Percentiles rank a stretch among this genome's conserved stretches.
Evolutionary conservation across 1,140 invertebrate species (phyloP).

Genomic region (Theocolax elegans): DNA sequence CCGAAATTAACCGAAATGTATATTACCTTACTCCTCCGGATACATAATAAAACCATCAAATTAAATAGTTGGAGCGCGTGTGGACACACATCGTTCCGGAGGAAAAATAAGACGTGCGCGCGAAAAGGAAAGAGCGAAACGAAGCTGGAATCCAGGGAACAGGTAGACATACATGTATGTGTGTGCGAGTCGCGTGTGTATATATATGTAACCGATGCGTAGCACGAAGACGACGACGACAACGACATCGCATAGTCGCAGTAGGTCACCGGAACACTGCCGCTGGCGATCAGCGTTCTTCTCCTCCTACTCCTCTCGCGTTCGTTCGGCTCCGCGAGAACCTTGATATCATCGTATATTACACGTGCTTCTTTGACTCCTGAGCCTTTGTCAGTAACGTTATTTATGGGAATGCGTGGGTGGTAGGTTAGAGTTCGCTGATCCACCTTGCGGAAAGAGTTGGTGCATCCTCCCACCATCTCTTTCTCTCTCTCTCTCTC

Average conservation of each 20-base stretch:
- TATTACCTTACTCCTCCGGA: too few relatives aligned
- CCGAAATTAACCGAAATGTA: too few relatives aligned
- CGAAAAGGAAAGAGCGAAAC: too few relatives aligned
- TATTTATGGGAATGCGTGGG: not conserved
- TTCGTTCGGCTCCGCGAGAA: too few relatives aligned
- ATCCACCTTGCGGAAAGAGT: too few relatives aligned
- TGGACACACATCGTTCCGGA: not conserved
- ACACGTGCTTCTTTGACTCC: too few relatives aligned
- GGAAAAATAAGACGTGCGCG: not conserved
- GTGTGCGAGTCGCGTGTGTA: not conserved
- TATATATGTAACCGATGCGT: not conserved
- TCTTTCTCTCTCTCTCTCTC: too few relatives aligned
- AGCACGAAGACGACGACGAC: not conserved
- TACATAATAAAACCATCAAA: conserved; percentile 19
- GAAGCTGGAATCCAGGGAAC: conserved; percentile 23
- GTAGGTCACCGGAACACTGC: conserved; percentile 67
- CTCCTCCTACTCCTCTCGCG: conserved; percentile 49
- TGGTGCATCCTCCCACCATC: too few relatives aligned
- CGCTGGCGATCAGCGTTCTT: conserved; percentile 64
- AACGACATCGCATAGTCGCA: conserved; percentile 24
- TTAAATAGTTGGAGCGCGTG: not conserved
- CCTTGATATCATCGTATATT: too few relatives aligned
- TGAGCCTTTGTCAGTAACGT: not conserved
- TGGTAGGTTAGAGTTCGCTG: too few relatives aligned
- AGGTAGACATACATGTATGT: conserved; percentile 8